A percentile compares a stretch with the other conserved stretches of the same genome.
These are phyloP conservation scores for Pycnonotus jocosus DNA, from an alignment of 2,113 vertebrate species.

Conservation along the genomic window DNA sequence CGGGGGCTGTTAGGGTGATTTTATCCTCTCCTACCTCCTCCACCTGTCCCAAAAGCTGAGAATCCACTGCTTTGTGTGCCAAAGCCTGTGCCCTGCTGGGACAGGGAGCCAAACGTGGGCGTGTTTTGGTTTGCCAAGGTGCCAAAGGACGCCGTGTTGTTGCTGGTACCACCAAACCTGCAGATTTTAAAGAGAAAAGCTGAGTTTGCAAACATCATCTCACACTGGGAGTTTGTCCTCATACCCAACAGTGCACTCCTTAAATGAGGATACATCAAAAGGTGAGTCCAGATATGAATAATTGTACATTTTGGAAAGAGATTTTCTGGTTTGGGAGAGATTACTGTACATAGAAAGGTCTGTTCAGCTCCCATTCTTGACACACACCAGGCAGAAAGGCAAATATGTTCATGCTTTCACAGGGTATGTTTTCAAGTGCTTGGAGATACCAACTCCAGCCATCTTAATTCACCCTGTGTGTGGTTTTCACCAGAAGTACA, in stretches of 20 bases:
- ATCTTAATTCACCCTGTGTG: background rate
- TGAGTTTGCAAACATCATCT: background rate
- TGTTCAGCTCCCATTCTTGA: background rate
- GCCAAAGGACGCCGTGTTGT: conserved; percentile 79
- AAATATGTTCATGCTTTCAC: background rate
- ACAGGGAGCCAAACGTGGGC: conserved; percentile 82
- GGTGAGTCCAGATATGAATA: background rate
- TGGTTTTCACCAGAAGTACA: background rate
- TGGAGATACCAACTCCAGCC: background rate
- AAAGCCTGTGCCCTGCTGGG: conserved; percentile 81
- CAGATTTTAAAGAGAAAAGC: background rate
- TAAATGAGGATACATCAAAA: background rate
- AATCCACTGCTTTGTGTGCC: conserved; percentile 80
- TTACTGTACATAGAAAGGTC: rapidly evolving
- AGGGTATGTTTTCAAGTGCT: background rate
- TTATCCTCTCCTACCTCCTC: conserved; percentile 68
- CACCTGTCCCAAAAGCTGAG: conserved; percentile 81
- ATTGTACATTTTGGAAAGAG: background rate
- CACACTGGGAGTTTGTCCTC: background rate
- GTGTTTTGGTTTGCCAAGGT: conserved; percentile 81
- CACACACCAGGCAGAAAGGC: background rate
- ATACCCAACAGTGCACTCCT: background rate
- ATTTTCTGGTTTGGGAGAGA: background rate
- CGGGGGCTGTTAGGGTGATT: background rate
- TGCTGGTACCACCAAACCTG: conserved; percentile 86